Conservation (phyloP, 2,888 invertebrate genomes). For the Candidula unifasciata region DNA sequence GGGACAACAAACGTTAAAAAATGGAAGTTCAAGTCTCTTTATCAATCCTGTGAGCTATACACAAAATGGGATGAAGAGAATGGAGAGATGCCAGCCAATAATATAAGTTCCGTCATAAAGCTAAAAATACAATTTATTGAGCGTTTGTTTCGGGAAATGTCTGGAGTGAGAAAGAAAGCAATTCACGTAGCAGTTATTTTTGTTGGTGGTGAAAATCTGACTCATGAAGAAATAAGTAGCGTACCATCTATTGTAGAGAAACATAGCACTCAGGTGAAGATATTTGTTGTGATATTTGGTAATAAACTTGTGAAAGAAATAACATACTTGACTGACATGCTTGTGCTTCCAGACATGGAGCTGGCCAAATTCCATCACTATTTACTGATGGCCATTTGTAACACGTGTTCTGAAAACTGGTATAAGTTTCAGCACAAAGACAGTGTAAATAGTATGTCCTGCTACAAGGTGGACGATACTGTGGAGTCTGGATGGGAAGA, state of each 20-base stretch:
- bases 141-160: neutral
- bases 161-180: neutral
- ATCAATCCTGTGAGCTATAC: neutral
- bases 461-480: neutral
- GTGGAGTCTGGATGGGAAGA: too few relatives aligned
- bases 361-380: neutral
- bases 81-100: too few relatives aligned
- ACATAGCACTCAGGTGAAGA: too few relatives aligned
- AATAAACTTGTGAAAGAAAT: neutral
- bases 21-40: neutral
- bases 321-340: neutral
- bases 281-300: neutral
- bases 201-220: neutral
- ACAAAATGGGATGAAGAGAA: too few relatives aligned
- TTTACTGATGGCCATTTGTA: neutral
- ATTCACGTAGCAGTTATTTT: neutral
- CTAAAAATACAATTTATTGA: neutral
- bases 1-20: neutral
- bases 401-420: neutral
- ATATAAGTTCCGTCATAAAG: neutral
- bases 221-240: neutral
- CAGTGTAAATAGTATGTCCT: neutral
- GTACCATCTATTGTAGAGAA: neutral
- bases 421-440: neutral
- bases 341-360: neutral